phyloP scores from a whole-genome alignment of 2,888 invertebrate species.

The Chrysolina oricalcia region DNA sequence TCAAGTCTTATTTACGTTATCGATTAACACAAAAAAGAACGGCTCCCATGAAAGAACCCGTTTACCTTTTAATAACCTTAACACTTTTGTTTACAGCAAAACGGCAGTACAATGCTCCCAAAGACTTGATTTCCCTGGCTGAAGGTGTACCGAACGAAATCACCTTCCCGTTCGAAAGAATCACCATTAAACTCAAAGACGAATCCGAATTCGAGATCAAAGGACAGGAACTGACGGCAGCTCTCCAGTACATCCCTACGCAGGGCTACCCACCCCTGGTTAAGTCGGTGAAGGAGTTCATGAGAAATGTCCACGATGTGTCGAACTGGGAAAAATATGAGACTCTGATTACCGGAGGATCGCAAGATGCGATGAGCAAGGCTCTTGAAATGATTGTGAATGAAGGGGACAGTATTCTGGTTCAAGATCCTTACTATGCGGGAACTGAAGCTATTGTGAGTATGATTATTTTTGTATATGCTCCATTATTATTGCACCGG shows the following conservation, averaged over 20 bases:
- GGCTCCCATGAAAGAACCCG: too few species aligned
- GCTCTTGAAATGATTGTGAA: conserved; percentile 82
- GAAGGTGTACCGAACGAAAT: conserved; percentile 85
- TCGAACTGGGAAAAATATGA: conserved; percentile 78
- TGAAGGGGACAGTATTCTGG: conserved; percentile 80
- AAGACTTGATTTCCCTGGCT: conserved; percentile 77
- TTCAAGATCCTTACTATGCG: conserved; percentile 82
- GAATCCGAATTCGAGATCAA: conserved; percentile 75
- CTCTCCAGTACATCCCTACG: conserved; percentile 85
- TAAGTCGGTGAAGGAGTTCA: conserved; percentile 77
- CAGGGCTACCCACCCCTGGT: conserved; percentile 79
- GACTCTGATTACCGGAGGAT: conserved; percentile 81
- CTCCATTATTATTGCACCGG: too few species aligned
- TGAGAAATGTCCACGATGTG: conserved; percentile 78
- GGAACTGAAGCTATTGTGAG: conserved; percentile 81
- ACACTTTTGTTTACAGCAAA: conserved; percentile 69
- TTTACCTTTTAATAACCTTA: neutral
- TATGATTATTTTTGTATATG: conserved; percentile 47
- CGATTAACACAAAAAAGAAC: too few species aligned
- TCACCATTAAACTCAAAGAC: conserved; percentile 76
- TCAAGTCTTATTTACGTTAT: too few species aligned
- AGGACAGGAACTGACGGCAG: conserved; percentile 77
- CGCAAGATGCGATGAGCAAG: conserved; percentile 86
- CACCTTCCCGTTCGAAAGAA: conserved; percentile 80
- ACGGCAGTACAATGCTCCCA: conserved; percentile 72